These are phyloP conservation scores for Rhincodon typus DNA, from an alignment of 2,797 vertebrate species.

Conservation along the genomic window DNA sequence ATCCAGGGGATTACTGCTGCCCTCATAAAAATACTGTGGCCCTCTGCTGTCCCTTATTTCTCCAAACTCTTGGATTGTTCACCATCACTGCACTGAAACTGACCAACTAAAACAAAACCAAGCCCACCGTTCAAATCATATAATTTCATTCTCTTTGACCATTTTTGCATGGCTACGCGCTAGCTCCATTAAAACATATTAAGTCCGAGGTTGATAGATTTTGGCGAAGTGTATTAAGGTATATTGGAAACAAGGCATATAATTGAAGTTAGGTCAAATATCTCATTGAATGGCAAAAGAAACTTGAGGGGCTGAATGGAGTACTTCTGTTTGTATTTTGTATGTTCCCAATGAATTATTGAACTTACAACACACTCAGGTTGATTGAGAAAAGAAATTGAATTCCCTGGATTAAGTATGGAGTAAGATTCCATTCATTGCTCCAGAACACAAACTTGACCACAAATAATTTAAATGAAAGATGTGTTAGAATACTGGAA, in stretches of 20 bases:
- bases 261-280: background rate
- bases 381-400: background rate
- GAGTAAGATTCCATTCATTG: background rate
- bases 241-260: background rate
- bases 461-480: background rate
- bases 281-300: background rate
- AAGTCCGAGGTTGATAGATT: background rate
- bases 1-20: background rate
- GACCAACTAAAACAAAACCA: background rate
- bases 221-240: background rate
- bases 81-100: background rate
- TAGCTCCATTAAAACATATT: background rate
- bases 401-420: background rate
- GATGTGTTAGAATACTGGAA: background rate
- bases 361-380: background rate
- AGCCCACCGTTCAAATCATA: background rate
- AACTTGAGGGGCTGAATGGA: background rate
- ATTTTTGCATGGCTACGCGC: background rate
- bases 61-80: background rate
- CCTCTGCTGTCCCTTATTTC: background rate
- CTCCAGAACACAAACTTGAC: background rate
- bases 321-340: background rate
- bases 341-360: background rate
- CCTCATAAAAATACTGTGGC: background rate
- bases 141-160: background rate